phyloP scores from a whole-genome alignment of 2,113 vertebrate genomes.

The Tringa solitaria region DNA sequence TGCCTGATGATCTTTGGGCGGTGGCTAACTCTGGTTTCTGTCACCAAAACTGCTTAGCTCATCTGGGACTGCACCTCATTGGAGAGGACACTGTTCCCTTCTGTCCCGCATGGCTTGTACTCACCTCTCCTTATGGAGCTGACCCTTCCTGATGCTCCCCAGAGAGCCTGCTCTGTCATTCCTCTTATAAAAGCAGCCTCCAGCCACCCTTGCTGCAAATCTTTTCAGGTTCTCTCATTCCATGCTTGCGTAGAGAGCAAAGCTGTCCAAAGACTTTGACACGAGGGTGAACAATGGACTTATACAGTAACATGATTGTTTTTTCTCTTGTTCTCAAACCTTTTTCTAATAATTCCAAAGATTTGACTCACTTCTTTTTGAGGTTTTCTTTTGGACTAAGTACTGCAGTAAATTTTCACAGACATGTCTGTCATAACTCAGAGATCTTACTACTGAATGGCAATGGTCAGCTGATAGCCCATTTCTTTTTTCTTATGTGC shows the following conservation, averaged over 20 bases:
- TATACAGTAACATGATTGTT: neutral
- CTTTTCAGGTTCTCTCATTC: neutral
- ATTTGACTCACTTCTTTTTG: neutral
- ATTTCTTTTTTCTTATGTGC: neutral
- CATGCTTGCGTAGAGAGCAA: neutral
- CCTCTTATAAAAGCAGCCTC: neutral
- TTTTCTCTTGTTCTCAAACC: neutral
- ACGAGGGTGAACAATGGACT: neutral
- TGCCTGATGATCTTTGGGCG: neutral
- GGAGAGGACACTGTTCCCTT: neutral
- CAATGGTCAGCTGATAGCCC: neutral
- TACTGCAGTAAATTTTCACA: neutral
- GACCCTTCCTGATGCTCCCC: neutral
- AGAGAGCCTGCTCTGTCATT: neutral
- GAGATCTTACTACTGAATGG: neutral
- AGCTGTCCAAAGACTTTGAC: neutral
- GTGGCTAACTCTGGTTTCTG: neutral
- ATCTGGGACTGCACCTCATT: neutral
- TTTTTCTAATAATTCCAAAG: neutral
- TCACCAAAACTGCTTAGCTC: neutral
- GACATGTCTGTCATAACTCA: neutral
- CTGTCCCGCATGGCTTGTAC: neutral
- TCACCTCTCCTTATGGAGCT: neutral
- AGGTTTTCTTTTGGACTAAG: neutral
- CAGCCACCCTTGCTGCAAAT: neutral